phyloP scores from a whole-genome alignment of 1,140 invertebrate species.

The Penaeus vannamei region DNA sequence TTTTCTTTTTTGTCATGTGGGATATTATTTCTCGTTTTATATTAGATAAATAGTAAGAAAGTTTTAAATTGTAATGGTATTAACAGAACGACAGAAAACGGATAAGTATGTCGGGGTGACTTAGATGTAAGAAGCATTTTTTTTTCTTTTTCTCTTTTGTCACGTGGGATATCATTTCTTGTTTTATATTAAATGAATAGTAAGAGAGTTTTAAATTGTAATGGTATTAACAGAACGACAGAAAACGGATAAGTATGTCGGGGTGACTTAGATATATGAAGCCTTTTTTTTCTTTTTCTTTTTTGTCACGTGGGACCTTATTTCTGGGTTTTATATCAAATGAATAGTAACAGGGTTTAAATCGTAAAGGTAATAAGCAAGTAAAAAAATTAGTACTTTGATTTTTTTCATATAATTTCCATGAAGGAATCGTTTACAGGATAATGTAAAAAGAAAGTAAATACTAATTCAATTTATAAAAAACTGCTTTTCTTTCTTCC shows the following conservation, averaged over 20 bases:
- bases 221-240: too few species aligned
- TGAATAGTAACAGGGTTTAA: too few species aligned
- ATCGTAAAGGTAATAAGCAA: constrained; percentile 73
- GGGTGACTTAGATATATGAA: too few species aligned
- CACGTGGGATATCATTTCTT: background rate
- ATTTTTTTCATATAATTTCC: too few species aligned
- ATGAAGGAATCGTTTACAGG: too few species aligned
- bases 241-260: constrained; percentile 91
- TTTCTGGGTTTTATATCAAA: background rate
- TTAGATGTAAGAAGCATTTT: constrained; percentile 17
- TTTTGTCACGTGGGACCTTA: background rate
- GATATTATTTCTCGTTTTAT: background rate
- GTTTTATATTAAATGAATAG: too few species aligned
- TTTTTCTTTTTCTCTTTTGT: background rate
- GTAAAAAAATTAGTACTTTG: constrained; percentile 82
- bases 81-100: constrained; percentile 98
- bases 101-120: constrained; percentile 83
- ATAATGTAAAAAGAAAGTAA: too few species aligned
- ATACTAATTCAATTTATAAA: too few species aligned
- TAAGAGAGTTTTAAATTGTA: too few species aligned
- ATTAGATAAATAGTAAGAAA: too few species aligned
- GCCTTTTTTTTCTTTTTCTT: background rate
- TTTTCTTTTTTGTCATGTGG: background rate
- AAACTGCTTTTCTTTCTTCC: background rate
- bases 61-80: too few species aligned